Conservation (phyloP, 2,888 invertebrate species). For the Clusia tigrina region DNA sequence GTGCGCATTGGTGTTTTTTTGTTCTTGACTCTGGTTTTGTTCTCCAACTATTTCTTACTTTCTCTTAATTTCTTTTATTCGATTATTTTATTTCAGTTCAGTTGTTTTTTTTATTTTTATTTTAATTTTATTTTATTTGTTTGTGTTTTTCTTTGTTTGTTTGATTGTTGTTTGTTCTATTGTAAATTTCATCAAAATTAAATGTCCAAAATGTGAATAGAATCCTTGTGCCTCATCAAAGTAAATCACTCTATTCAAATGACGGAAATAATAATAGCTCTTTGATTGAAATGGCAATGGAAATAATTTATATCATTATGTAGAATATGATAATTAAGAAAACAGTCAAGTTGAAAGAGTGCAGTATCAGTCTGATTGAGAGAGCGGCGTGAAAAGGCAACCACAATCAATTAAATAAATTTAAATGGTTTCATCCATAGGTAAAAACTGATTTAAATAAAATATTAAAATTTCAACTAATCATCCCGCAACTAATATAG, state of each 20-base stretch:
- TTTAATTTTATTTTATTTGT: not conserved
- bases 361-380: too few species aligned
- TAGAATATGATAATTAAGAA: constrained; percentile 14
- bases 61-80: not conserved
- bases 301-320: constrained; percentile 1
- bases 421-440: too few species aligned
- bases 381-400: too few species aligned
- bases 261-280: not conserved
- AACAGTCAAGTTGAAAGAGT: too few species aligned
- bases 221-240: constrained; percentile 4
- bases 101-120: not conserved
- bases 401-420: too few species aligned
- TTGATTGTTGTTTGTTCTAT: constrained; percentile 2
- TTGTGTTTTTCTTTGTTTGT: not conserved
- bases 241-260: not conserved
- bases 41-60: too few species aligned
- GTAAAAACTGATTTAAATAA: too few species aligned
- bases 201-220: constrained; percentile 23
- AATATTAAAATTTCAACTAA: too few species aligned
- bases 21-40: constrained; percentile 12
- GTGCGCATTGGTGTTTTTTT: not conserved
- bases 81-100: not conserved
- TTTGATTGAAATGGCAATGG: not conserved
- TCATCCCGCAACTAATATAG: not conserved
- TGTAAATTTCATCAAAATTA: constrained; percentile 23